phyloP scores from a whole-genome alignment of 2,888 invertebrate species.

The Patella caerulea region DNA sequence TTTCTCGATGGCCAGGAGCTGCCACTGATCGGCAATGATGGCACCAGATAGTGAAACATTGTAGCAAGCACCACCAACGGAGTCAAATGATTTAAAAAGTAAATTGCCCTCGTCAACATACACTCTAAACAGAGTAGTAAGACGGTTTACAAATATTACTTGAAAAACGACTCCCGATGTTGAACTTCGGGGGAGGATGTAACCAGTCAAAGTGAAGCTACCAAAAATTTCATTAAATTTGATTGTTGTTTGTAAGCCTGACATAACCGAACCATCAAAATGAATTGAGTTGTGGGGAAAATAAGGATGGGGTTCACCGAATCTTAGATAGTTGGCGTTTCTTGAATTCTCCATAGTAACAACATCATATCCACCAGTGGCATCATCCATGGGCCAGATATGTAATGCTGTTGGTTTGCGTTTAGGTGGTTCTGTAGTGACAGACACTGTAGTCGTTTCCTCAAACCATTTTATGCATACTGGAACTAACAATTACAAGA shows the following conservation, averaged over 20 bases:
- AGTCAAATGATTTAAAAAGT: no score
- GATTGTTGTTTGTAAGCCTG: background rate
- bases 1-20: no score
- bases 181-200: background rate
- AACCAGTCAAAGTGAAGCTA: background rate
- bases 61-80: no score
- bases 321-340: background rate
- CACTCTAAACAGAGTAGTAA: no score
- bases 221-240: background rate
- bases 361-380: background rate
- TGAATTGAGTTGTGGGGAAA: background rate
- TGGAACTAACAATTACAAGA: no score
- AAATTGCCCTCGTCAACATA: no score
- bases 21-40: no score
- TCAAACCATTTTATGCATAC: no score
- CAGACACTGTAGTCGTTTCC: no score
- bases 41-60: no score
- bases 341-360: background rate
- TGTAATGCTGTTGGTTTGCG: background rate
- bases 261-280: background rate
- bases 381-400: constrained; percentile 3
- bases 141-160: background rate
- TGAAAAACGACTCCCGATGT: background rate
- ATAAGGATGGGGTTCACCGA: background rate
- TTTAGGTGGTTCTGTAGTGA: no score